These are phyloP conservation scores for Gymnogyps californianus DNA, from an alignment of 2,113 vertebrate genomes.

Conservation along the genomic window DNA sequence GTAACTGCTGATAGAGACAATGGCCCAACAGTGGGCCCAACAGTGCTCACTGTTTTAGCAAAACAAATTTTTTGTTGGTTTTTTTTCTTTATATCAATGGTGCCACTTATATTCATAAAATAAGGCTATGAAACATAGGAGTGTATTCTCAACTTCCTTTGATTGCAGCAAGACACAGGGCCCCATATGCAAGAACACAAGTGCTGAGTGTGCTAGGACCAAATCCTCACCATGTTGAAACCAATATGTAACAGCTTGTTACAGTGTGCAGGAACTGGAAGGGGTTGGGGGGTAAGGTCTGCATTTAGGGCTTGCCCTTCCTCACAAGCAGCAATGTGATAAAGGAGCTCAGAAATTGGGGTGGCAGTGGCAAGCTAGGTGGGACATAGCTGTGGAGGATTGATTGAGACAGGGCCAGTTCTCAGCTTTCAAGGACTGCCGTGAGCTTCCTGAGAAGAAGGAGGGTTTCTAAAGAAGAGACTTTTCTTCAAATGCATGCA, in stretches of 20 bases:
- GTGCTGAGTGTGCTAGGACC: neutral
- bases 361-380: neutral
- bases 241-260: neutral
- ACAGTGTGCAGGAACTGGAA: neutral
- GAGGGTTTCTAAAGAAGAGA: neutral
- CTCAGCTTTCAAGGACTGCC: neutral
- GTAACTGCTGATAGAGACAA: neutral
- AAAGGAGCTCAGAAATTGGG: neutral
- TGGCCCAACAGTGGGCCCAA: neutral
- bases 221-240: neutral
- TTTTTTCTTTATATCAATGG: fast-evolving
- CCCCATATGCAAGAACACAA: neutral
- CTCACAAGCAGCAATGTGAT: neutral
- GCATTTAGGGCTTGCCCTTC: neutral
- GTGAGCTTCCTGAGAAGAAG: neutral
- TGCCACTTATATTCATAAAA: neutral
- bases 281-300: fast-evolving
- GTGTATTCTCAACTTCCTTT: neutral
- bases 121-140: neutral
- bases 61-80: neutral
- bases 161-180: neutral
- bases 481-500: neutral
- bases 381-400: neutral
- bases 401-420: neutral
- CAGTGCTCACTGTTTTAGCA: neutral